Evolutionary conservation across 1,140 invertebrate genomes (phyloP).

Genomic region (Drosophila prosaltans): DNA sequence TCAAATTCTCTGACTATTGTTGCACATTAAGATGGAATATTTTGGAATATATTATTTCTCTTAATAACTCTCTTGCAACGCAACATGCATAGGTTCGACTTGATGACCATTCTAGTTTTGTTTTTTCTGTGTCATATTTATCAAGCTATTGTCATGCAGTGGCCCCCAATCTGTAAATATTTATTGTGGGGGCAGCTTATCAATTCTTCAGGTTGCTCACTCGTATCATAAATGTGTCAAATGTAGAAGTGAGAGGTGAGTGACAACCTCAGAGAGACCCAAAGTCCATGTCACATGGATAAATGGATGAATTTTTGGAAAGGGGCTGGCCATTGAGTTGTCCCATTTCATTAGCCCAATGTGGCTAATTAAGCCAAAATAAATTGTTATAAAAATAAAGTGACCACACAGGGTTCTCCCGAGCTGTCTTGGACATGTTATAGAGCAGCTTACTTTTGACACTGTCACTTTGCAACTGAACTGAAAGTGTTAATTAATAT

Average conservation of each 20-base stretch:
- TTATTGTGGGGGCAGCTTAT: background rate
- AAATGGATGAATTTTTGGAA: background rate
- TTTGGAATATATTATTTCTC: no score
- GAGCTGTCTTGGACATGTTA: slow-evolving; percentile 8
- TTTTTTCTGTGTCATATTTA: slow-evolving; percentile 2
- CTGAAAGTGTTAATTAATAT: slow-evolving; percentile 7
- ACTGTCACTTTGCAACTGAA: background rate
- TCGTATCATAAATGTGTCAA: slow-evolving; percentile 6
- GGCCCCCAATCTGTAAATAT: background rate
- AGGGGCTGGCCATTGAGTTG: background rate
- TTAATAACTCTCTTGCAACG: no score
- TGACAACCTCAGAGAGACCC: background rate
- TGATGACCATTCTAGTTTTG: background rate
- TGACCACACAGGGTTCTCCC: slow-evolving; percentile 11
- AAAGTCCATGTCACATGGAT: slow-evolving; percentile 11
- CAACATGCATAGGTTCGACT: background rate
- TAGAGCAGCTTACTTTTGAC: slow-evolving; percentile 4
- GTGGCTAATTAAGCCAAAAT: slow-evolving; percentile 8
- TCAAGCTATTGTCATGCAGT: slow-evolving; percentile 4
- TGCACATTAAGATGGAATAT: no score
- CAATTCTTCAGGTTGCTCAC: background rate
- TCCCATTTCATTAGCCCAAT: background rate
- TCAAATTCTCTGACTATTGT: no score
- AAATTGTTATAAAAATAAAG: slow-evolving; percentile 13
- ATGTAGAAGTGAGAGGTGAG: background rate